phyloP scores from a whole-genome alignment of 2,888 invertebrate genomes.

The Linnaemya tessellans region DNA sequence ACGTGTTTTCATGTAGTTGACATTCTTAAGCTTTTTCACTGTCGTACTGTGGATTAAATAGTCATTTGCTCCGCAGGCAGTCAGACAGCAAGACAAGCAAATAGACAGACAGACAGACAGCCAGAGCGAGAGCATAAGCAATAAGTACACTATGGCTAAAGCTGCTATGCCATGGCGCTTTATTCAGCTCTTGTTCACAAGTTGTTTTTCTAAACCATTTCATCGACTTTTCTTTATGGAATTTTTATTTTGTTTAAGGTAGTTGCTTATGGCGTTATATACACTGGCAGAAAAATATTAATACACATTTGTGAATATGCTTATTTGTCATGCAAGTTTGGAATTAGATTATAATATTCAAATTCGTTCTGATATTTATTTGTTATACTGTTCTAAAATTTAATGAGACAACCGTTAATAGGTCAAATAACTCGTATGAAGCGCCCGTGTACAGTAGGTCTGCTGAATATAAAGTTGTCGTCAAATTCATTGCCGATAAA shows the following conservation, averaged over 20 bases:
- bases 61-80: slow-evolving; percentile 65
- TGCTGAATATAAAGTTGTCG: too few species aligned
- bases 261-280: slow-evolving; percentile 5
- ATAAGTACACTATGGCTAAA: slow-evolving; percentile 37
- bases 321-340: too few species aligned
- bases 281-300: slow-evolving; percentile 19
- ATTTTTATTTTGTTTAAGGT: background rate
- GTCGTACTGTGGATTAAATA: slow-evolving; percentile 73
- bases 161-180: slow-evolving; percentile 67
- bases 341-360: too few species aligned
- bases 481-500: too few species aligned
- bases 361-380: too few species aligned
- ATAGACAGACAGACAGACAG: slow-evolving; percentile 27
- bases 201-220: slow-evolving; percentile 70
- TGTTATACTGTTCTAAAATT: too few species aligned
- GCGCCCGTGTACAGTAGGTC: too few species aligned
- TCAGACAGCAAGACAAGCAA: slow-evolving; percentile 47
- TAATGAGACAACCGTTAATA: too few species aligned
- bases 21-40: slow-evolving; percentile 71
- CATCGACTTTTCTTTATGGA: slow-evolving; percentile 47
- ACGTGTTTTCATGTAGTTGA: slow-evolving; percentile 67
- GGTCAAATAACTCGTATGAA: too few species aligned
- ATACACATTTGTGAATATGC: too few species aligned
- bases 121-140: too few species aligned
- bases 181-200: slow-evolving; percentile 72